Evolutionary conservation across 2,888 invertebrate species (phyloP), one percentile per base, ranked within the genome.

Genomic region (Tuberolachnus salignus): DNA sequence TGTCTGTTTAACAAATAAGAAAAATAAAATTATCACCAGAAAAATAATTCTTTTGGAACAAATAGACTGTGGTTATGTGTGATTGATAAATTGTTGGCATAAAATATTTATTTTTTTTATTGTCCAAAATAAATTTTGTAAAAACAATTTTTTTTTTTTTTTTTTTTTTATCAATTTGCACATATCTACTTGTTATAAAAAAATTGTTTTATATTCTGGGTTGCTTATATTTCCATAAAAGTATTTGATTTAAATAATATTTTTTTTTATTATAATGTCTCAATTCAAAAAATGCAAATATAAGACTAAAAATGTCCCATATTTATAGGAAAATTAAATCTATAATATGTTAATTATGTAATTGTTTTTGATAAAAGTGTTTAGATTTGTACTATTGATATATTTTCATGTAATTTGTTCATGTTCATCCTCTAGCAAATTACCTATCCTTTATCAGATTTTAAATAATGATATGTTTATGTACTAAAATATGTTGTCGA

Each of bases 251-350:
- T 34, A 34, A 34, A 34, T 4, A 34, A 64, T 73, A 61, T 72
- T 61, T 61, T 71, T 42, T 21, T 16, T 34, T 42, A 51, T 34
- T 63, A 23, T 11, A 53, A 73, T 53, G 63, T 73, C 63, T 73
- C 53, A 64, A 64, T 44, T 61, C 16, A 53, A 73, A 42, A 16
- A 10, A 44, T 63, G 21, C 21, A 64, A 64, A 64, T 11, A 53
- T 53, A 73, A 64, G 51, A 64, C 63, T 73, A 73, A 73, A 49
- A 21, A 44, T 73, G 63, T 64, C 49, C n/a, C 42, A n/a, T 21
- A 19, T 13, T 63, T 61, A 42, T 44, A 49, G 34, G 23, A 26
- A 72, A 61, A 72, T 61, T 11, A 61, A 34, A 69, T 8, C n/a
- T 69, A 51, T 64, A 49, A 21, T 34, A 3, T 72, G 61, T 63